These are phyloP conservation scores for Nesoenas mayeri DNA, from an alignment of 2,113 vertebrate species.

Conservation along the genomic window DNA sequence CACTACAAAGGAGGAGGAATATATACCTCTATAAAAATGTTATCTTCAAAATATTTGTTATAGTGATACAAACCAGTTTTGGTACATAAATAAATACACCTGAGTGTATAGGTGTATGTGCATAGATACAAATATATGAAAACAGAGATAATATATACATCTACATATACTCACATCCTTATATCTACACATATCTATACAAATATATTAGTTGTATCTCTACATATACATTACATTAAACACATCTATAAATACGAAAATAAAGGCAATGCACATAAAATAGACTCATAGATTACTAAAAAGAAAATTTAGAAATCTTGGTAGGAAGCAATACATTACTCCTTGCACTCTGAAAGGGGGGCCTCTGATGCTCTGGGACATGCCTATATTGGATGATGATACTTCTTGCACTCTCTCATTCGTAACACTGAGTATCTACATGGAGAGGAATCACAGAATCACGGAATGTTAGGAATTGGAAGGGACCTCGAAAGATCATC, in stretches of 20 bases:
- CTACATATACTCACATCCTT: neutral
- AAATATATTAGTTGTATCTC: neutral
- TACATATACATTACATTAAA: neutral
- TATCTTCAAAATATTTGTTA: conserved; percentile 8
- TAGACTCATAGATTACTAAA: neutral
- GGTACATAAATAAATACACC: neutral
- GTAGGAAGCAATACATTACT: neutral
- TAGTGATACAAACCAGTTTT: neutral
- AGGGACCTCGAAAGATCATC: too few species aligned
- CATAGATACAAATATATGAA: neutral
- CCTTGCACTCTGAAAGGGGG: neutral
- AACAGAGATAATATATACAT: neutral
- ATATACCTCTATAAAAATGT: neutral
- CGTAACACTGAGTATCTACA: neutral
- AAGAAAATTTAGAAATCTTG: neutral
- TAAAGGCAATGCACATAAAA: neutral
- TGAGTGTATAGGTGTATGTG: neutral
- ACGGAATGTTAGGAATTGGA: too few species aligned
- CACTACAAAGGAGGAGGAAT: conserved; percentile 22
- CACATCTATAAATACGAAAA: neutral
- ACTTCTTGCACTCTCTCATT: neutral
- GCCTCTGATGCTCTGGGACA: neutral
- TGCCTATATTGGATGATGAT: neutral
- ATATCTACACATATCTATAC: neutral
- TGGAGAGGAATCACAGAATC: too few species aligned